Evolutionary conservation across 2,113 vertebrate genomes (phyloP).

Genomic region (Paedocypris sp.): DNA sequence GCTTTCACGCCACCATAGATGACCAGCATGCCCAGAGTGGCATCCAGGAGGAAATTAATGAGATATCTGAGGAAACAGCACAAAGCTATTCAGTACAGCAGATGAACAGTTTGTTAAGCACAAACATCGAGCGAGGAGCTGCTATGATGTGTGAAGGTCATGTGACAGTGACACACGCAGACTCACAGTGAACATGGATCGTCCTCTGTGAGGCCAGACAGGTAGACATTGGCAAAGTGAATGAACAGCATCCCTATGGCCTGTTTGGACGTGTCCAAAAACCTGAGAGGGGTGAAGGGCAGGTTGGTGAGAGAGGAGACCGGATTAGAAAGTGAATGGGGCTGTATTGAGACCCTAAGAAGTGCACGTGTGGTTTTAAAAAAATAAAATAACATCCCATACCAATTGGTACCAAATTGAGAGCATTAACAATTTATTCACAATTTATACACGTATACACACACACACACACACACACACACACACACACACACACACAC

Average conservation of each 20-base stretch:
- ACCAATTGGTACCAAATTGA: too few relatives aligned
- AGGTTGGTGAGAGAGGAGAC: background rate
- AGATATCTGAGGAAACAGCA: constrained; percentile 72
- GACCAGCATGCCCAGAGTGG: constrained; percentile 89
- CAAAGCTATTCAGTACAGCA: background rate
- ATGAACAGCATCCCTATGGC: constrained; percentile 99
- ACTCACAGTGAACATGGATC: constrained; percentile 98
- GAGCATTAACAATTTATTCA: too few relatives aligned
- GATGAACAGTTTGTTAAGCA: background rate
- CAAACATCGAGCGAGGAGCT: background rate
- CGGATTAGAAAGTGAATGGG: background rate
- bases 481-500: too few relatives aligned
- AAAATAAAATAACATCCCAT: too few relatives aligned
- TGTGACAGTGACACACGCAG: background rate
- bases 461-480: too few relatives aligned
- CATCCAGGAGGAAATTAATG: constrained; percentile 95
- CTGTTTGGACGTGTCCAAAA: constrained; percentile 97
- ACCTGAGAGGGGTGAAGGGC: constrained; percentile 64
- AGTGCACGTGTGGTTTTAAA: too few relatives aligned
- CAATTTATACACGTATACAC: too few relatives aligned
- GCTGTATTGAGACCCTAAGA: background rate
- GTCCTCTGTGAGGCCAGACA: constrained; percentile 89
- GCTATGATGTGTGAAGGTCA: background rate
- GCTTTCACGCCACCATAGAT: constrained; percentile 84
- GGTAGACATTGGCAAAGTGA: constrained; percentile 96